phyloP scores from a whole-genome alignment of 1,140 invertebrate genomes.

The Orchesella cincta region DNA sequence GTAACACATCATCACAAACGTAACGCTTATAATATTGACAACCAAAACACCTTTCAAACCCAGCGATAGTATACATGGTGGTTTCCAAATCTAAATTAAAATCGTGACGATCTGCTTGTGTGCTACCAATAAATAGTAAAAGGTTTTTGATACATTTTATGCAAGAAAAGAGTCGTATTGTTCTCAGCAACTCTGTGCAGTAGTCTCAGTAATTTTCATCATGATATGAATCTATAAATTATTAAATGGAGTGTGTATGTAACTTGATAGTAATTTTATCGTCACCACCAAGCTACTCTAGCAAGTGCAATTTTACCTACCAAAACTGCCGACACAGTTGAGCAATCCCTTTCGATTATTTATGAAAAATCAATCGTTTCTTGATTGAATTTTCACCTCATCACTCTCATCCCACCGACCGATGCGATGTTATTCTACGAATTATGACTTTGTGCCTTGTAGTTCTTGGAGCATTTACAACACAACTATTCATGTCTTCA shows the following conservation, averaged over 20 bases:
- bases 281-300: background rate
- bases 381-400: slow-evolving; percentile 16
- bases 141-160: background rate
- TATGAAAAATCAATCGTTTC: slow-evolving; percentile 1
- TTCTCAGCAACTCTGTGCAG: too few species aligned
- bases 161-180: background rate
- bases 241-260: too few species aligned
- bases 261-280: background rate
- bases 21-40: background rate
- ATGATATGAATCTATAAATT: too few species aligned
- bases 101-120: slow-evolving; percentile 1
- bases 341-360: background rate
- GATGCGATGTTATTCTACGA: too few species aligned
- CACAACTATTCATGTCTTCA: too few species aligned
- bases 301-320: background rate
- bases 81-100: slow-evolving; percentile 14
- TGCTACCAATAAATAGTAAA: background rate
- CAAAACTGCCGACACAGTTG: background rate
- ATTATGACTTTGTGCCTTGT: too few species aligned
- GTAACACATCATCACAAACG: background rate
- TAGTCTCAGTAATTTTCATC: too few species aligned
- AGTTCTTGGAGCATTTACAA: too few species aligned
- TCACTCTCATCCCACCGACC: background rate
- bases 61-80: background rate
- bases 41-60: background rate